Percentiles rank a stretch among this genome's conserved stretches.
phyloP scores from a whole-genome alignment of 2,888 invertebrate species.

The Melinaea menophilus region DNA sequence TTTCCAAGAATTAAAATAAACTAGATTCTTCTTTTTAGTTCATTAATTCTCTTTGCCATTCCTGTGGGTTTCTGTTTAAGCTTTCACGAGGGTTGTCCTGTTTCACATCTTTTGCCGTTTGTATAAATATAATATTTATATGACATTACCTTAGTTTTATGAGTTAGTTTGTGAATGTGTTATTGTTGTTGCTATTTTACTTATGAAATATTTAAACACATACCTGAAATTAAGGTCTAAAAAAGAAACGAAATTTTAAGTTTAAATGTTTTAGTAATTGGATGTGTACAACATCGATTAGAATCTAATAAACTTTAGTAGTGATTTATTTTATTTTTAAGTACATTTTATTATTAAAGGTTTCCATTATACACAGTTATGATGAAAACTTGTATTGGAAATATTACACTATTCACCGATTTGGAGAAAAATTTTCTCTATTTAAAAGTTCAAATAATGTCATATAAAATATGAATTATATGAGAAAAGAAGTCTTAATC shows the following conservation, averaged over 20 bases:
- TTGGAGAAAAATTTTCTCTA: too few relatives aligned
- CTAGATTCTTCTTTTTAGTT: constrained; percentile 33
- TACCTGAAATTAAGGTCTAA: constrained; percentile 13
- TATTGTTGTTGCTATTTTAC: constrained; percentile 27
- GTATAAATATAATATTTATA: too few relatives aligned
- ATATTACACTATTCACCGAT: too few relatives aligned
- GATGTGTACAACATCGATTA: constrained; percentile 4
- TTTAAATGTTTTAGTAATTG: constrained; percentile 10
- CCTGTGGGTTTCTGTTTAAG: constrained; percentile 41
- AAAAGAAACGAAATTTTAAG: constrained; percentile 5
- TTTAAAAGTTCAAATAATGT: too few relatives aligned
- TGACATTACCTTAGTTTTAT: too few relatives aligned
- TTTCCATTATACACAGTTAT: neutral
- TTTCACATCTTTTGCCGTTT: constrained; percentile 32
- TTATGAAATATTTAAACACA: constrained; percentile 23
- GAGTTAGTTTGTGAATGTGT: constrained; percentile 16
- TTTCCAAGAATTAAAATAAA: constrained; percentile 12
- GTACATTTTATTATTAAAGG: constrained; percentile 8
- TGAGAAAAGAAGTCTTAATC: too few relatives aligned
- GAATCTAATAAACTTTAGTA: neutral
- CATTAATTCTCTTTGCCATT: constrained; percentile 42
- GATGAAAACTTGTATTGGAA: too few relatives aligned
- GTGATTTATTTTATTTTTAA: constrained; percentile 29
- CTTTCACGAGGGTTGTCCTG: constrained; percentile 39
- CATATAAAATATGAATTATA: too few relatives aligned